Conservation (phyloP, 2,888 invertebrate species). For the Augiades crinisus region DNA sequence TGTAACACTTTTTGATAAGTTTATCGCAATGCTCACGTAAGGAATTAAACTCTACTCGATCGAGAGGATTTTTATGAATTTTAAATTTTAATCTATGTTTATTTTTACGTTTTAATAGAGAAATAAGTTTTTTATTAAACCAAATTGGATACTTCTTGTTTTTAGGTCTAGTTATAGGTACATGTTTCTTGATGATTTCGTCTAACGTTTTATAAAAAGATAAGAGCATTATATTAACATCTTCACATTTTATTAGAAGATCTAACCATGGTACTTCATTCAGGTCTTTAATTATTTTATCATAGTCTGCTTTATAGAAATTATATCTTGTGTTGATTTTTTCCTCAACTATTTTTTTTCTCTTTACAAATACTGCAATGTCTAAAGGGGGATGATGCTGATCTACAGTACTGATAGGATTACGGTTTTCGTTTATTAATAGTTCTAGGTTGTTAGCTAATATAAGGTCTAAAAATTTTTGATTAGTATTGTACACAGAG, state of each 20-base stretch:
- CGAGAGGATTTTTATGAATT: not conserved
- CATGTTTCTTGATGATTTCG: constrained; percentile 2
- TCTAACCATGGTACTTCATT: not conserved
- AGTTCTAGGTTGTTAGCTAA: not conserved
- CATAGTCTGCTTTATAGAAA: not conserved
- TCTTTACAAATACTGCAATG: not conserved
- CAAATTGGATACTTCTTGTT: not conserved
- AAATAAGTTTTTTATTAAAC: constrained; percentile 1
- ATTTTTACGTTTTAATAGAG: not conserved
- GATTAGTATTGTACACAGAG: not conserved
- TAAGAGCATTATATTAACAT: not conserved
- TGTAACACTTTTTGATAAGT: not conserved
- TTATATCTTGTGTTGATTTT: not conserved
- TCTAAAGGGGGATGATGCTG: not conserved
- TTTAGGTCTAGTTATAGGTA: not conserved
- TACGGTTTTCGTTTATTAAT: not conserved
- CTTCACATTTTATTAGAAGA: not conserved
- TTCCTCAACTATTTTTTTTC: not conserved
- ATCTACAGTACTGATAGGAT: not conserved
- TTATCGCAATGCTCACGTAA: not conserved
- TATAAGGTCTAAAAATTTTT: not conserved
- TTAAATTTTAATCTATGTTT: constrained; percentile 1
- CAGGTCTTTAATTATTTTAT: not conserved
- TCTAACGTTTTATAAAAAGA: not conserved
- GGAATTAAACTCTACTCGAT: not conserved